Conservation (phyloP, 2,888 invertebrate species). For the Drosophila prostipennis region DNA sequence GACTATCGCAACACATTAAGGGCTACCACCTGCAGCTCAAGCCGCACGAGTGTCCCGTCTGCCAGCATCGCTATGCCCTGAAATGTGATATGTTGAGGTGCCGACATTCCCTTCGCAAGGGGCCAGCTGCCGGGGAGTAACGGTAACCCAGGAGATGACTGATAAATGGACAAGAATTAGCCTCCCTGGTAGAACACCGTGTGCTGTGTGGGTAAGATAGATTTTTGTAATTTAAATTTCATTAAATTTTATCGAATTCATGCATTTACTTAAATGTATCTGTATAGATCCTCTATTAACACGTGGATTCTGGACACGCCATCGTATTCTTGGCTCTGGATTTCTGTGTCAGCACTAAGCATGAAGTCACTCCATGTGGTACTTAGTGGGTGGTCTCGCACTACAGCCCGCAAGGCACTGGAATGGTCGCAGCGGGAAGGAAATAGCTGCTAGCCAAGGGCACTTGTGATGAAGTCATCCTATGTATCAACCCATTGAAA, state of each 20-base stretch:
- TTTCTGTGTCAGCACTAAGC: background rate
- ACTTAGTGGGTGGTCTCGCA: constrained; percentile 12
- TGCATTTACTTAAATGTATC: no score
- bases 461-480: background rate
- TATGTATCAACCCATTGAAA: background rate
- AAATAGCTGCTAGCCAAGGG: background rate
- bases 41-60: constrained; percentile 81
- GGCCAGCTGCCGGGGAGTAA: constrained; percentile 2
- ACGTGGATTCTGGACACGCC: background rate
- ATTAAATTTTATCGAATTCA: no score
- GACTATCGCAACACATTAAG: constrained; percentile 82
- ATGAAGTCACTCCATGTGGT: constrained; percentile 11
- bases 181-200: background rate
- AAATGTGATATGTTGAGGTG: constrained; percentile 84
- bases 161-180: background rate
- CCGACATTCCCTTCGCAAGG: constrained; percentile 79
- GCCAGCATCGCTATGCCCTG: constrained; percentile 81
- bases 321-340: background rate
- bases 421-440: constrained; percentile 4
- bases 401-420: background rate
- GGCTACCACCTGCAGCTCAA: constrained; percentile 83
- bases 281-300: background rate
- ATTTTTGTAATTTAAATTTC: background rate
- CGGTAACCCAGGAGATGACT: background rate
- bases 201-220: background rate